Evolutionary conservation across 2,797 vertebrate genomes (phyloP), one percentile per base, ranked within the genome.

Genomic region (Periophthalmus magnuspinnatus): DNA sequence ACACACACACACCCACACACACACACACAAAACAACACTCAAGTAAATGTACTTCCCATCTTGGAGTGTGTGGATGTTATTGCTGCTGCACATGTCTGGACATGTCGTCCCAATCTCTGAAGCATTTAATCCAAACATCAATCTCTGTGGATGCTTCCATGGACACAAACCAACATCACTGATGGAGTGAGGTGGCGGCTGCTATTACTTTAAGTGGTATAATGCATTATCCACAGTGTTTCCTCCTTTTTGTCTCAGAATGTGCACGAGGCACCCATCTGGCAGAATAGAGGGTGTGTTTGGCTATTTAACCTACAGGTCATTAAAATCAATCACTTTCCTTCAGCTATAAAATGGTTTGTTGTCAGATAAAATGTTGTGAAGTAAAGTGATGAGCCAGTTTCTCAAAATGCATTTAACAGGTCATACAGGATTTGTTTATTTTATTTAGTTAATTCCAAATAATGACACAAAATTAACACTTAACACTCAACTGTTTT

Each of bases 81-180:
- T 52, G 19, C 50, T 52, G 50, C 19, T 52, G 19, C 3, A n/a
- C 50, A 9, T 52, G 59, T 21, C 10, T 38, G 59, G 59, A 61
- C 59, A 61, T 38, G 59, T 38, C 41, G 38, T 41, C 58, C 38
- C 17, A 60, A 38, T n/a, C 19, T 60, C 33, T 11, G 6, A 36
- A 60, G 58, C 34, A 21, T 58, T 58, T 58, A 60, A 38, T 36
- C 17, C 58, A n/a, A 36, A 33, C 8, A 58, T 60, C 9, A 60
- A 19, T 60, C 34, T 58, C 33, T 50, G 10, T 10, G 9, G 58
- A 38, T 60, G 58, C 33, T 11, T n/a, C 33, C 58, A 60, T 60
- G 33, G 33, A 60, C 58, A 60, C 33, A 38, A 33, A 59, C 16
- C 16, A 34, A 60, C 33, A 33, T 10, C 22, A 60, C 32, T 11